Evolutionary conservation across 1,140 invertebrate genomes (phyloP), one percentile per base, ranked within the genome.

Genomic region (Hyphantria cunea): DNA sequence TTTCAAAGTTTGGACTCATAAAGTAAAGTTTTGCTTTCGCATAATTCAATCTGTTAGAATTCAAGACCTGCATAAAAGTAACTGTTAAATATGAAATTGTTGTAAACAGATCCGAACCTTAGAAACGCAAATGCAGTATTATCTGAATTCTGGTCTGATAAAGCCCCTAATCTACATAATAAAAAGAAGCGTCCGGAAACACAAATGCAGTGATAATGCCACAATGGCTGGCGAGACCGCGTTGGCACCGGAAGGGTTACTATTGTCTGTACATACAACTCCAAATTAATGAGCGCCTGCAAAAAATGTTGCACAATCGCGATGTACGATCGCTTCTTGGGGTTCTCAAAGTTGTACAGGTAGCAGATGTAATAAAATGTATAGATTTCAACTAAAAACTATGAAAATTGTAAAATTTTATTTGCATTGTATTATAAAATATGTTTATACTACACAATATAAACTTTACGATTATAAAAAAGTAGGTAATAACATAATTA

Each of bases 281-380:
- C 75, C 80, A 89, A 89, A 89, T 89, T 89, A 89, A 89, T 90
- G 87, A 90, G 82, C 71, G 76, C 60, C 66, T 69, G 78, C 77
- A 88, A 86, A 88, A 89, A 90, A 88, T 81, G 80, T 80, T 77
- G 64, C 73, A 86, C 83, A 88, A 89, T 88, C 82, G 75, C 69
- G 84, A 80, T 65, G 86, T 82, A 78, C 81, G 80, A 89, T 89
- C 84, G 85, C 34, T 51, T 64, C 6, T 48, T 45, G 13, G 49
- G 82, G 52, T 72, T 74, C 71, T 75, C 82, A 87, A 89, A 83
- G 53, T 75, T 64, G 68, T 13, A 14, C 44, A 56, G 37, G 39
- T 51, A 50, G 17, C 10, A 25, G 11, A 9, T 12, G 5, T 25
- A 25, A 25, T 25, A 25, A 25, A 25, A 25, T 1, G 5, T 5